Percentiles rank a stretch among this genome's conserved stretches.
Conservation (phyloP, 2,888 invertebrate genomes). For the Lasioglossum figueresi region DNA sequence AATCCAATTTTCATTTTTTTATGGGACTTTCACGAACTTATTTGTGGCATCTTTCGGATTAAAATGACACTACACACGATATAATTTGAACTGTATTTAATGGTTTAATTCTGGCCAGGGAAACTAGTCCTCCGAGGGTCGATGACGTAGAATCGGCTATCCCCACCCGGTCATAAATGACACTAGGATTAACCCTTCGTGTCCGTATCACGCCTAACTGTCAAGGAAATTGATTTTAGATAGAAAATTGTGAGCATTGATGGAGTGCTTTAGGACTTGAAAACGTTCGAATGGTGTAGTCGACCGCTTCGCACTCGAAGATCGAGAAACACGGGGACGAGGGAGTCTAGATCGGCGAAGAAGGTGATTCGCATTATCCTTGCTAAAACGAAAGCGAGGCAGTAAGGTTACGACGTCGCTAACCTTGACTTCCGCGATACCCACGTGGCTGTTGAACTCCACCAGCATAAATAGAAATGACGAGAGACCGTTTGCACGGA, state of each 20-base stretch:
- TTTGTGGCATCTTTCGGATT: too few relatives aligned
- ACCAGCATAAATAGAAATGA: constrained; percentile 52
- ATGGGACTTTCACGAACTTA: too few relatives aligned
- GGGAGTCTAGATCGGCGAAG: neutral
- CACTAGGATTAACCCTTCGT: neutral
- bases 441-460: constrained; percentile 56
- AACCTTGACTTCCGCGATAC: constrained; percentile 58
- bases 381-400: constrained; percentile 27
- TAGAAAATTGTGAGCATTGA: neutral
- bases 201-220: neutral
- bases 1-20: too few relatives aligned
- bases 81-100: too few relatives aligned
- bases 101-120: too few relatives aligned
- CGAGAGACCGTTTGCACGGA: neutral
- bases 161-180: too few relatives aligned
- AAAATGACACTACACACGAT: too few relatives aligned
- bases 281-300: neutral
- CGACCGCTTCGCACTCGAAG: neutral
- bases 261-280: neutral
- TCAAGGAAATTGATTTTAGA: neutral
- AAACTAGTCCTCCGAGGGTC: too few relatives aligned
- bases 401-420: constrained; percentile 43
- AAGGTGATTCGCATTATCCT: constrained; percentile 15
- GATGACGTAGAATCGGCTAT: too few relatives aligned
- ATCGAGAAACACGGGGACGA: neutral